Evolutionary conservation across 2,797 vertebrate species (phyloP).

Genomic region (Falco rusticolus): DNA sequence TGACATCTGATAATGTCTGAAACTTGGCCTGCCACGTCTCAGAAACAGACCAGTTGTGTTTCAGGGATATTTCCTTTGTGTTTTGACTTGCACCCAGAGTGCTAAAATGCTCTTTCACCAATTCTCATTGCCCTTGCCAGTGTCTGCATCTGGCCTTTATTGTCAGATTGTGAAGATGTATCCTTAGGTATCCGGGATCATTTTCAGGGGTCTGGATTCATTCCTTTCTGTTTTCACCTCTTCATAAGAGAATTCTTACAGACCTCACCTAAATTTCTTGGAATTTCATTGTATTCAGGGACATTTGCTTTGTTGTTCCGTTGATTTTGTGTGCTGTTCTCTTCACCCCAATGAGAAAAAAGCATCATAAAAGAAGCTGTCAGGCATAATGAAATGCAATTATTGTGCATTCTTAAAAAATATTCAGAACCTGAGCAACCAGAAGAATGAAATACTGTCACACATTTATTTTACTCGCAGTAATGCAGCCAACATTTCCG

Average conservation of each 20-base stretch:
- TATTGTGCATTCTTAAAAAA: background rate
- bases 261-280: background rate
- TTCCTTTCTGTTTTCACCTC: background rate
- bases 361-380: background rate
- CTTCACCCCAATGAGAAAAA: background rate
- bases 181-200: background rate
- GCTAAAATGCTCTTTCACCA: background rate
- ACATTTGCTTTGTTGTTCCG: background rate
- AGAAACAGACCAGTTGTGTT: background rate
- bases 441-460: background rate
- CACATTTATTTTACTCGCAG: background rate
- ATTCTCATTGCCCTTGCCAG: background rate
- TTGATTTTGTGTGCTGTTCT: background rate
- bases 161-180: background rate
- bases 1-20: background rate
- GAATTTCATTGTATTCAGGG: background rate
- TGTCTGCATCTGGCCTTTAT: background rate
- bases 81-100: background rate
- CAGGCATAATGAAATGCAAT: background rate
- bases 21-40: background rate
- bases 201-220: background rate
- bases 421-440: background rate
- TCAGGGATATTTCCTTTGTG: background rate
- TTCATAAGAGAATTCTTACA: background rate
- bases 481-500: background rate